phyloP scores from a whole-genome alignment of 2,888 invertebrate genomes.

The Calliphora vomitoria region DNA sequence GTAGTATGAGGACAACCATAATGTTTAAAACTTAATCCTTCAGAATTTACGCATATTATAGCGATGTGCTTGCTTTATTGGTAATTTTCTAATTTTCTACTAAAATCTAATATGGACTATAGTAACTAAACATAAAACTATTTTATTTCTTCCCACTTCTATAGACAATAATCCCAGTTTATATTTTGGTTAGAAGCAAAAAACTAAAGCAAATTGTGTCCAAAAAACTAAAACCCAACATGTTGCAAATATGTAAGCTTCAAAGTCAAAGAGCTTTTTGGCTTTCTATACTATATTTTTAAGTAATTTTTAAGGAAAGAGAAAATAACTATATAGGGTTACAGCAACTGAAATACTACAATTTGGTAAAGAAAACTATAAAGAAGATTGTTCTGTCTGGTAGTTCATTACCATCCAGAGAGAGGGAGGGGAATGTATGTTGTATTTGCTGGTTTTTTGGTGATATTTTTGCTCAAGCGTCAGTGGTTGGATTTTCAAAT shows the following conservation, averaged over 20 bases:
- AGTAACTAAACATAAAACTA: not conserved
- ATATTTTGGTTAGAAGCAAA: slow-evolving; percentile 7
- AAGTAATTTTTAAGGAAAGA: not conserved
- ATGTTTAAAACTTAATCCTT: slow-evolving; percentile 49
- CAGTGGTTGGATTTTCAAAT: slow-evolving; percentile 64
- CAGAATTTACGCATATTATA: slow-evolving; percentile 41
- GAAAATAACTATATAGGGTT: not conserved
- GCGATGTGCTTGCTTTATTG: not conserved
- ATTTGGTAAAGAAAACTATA: not conserved
- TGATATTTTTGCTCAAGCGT: slow-evolving; percentile 58
- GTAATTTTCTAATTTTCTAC: slow-evolving; percentile 15
- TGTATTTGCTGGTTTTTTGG: slow-evolving; percentile 23
- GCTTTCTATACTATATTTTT: slow-evolving; percentile 4
- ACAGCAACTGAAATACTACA: not conserved
- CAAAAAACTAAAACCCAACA: slow-evolving; percentile 60
- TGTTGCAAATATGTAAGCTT: slow-evolving; percentile 63
- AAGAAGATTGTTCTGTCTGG: slow-evolving; percentile 30
- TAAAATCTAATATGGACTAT: not conserved
- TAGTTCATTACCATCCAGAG: not conserved
- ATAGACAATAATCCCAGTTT: slow-evolving; percentile 37
- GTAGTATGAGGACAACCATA: slow-evolving; percentile 31
- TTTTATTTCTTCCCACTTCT: slow-evolving; percentile 15
- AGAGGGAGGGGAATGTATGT: not conserved
- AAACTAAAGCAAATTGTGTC: not conserved
- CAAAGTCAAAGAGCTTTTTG: slow-evolving; percentile 51